A percentile compares a stretch with the other conserved stretches of the same genome.
phyloP scores from a whole-genome alignment of 2,888 invertebrate species.

The Tricholauxania praeusta region DNA sequence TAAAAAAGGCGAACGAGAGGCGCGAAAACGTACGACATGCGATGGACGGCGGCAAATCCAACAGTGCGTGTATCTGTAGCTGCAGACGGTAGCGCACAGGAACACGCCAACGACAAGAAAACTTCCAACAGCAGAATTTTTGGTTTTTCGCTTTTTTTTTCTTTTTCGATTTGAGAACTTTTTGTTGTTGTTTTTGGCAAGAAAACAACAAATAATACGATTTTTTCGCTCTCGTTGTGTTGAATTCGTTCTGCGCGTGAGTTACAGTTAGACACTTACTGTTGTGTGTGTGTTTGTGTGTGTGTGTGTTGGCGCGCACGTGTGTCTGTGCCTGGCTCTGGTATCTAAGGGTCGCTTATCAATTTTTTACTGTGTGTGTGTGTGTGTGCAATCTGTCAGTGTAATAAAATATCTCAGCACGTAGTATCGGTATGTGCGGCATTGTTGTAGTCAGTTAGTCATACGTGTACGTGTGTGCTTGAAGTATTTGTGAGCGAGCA shows the following conservation, averaged over 20 bases:
- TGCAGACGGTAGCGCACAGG: slow-evolving; percentile 28
- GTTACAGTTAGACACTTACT: not conserved
- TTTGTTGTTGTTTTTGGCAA: too few species aligned
- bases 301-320: not conserved
- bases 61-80: slow-evolving; percentile 38
- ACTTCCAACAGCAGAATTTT: slow-evolving; percentile 12
- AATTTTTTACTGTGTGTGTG: not conserved
- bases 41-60: slow-evolving; percentile 41
- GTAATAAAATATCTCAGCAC: too few species aligned
- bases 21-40: slow-evolving; percentile 36
- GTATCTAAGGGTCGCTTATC: slow-evolving; percentile 18
- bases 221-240: too few species aligned
- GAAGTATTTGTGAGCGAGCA: slow-evolving; percentile 11
- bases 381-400: not conserved
- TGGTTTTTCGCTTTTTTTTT: not conserved
- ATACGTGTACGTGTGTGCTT: slow-evolving; percentile 2
- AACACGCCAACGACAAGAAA: slow-evolving; percentile 19
- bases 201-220: too few species aligned
- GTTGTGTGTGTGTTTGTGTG: slow-evolving; percentile 1
- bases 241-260: not conserved
- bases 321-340: slow-evolving; percentile 6
- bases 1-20: slow-evolving; percentile 12
- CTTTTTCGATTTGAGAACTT: not conserved
- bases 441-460: too few species aligned
- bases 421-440: too few species aligned